These are phyloP conservation scores for Heliconius hermathena DNA, from an alignment of 1,140 invertebrate species.

Conservation along the genomic window DNA sequence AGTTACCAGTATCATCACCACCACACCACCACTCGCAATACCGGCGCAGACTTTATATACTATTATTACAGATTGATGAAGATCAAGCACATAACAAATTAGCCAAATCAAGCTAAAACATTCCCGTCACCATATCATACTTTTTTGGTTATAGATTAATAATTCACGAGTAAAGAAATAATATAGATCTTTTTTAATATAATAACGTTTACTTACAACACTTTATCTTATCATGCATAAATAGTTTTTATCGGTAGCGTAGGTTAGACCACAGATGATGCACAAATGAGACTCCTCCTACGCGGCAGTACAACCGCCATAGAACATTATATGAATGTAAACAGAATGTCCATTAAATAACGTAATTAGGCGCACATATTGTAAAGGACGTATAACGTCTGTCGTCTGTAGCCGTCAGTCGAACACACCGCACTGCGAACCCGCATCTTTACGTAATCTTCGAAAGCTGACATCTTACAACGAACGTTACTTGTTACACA, in stretches of 20 bases:
- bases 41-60: neutral
- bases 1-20: conserved; percentile 10
- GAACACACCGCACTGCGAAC: conserved; percentile 23
- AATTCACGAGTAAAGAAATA: neutral
- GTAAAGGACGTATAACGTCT: neutral
- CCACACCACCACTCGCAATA: conserved; percentile 17
- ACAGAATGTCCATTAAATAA: neutral
- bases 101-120: neutral
- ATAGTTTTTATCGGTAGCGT: conserved; percentile 3
- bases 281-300: conserved; percentile 15
- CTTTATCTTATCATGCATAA: neutral
- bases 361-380: neutral
- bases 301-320: neutral
- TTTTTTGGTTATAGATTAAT: neutral
- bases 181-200: neutral
- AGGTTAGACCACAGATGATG: conserved; percentile 8
- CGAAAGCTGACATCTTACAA: conserved; percentile 2
- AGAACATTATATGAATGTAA: neutral
- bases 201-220: neutral
- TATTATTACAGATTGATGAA: neutral
- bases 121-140: neutral
- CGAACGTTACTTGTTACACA: neutral
- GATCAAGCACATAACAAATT: conserved; percentile 5
- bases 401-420: neutral
- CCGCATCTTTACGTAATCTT: conserved; percentile 24